Conservation (phyloP, 2,113 vertebrate genomes). For the Colinus virginianus region DNA sequence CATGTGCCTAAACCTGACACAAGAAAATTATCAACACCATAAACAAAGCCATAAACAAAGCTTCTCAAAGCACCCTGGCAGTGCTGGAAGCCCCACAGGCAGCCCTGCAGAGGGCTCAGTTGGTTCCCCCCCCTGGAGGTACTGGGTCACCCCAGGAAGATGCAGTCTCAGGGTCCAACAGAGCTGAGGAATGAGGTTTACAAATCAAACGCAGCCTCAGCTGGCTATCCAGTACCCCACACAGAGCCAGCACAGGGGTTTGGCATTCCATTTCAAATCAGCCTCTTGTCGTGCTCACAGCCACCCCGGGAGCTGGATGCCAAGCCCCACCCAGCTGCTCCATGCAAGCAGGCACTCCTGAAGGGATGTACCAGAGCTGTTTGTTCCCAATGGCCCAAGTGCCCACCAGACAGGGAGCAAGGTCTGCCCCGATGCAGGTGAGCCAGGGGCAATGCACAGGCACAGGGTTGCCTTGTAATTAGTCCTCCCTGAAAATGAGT, state of each 20-base stretch:
- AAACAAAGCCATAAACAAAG: constrained; percentile 69
- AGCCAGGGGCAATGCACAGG: not conserved
- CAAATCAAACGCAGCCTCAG: not conserved
- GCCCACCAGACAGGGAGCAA: not conserved
- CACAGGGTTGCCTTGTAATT: not conserved
- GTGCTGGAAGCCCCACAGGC: constrained; percentile 38
- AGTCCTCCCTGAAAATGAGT: not conserved
- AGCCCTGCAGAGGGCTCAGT: constrained; percentile 10
- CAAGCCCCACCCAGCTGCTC: not conserved
- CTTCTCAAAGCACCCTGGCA: not conserved
- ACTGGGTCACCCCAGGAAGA: constrained; percentile 29
- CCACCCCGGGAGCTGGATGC: not conserved
- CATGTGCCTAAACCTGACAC: constrained; percentile 66
- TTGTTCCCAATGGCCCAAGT: not conserved
- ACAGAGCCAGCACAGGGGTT: not conserved
- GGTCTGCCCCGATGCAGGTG: not conserved
- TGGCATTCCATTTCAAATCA: not conserved
- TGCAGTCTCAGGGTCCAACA: not conserved
- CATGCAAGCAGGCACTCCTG: not conserved
- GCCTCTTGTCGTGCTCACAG: not conserved
- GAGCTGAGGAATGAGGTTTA: not conserved
- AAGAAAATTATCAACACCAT: constrained; percentile 72
- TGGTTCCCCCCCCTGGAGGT: constrained; percentile 46
- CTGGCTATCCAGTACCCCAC: accelerated
- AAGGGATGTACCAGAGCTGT: not conserved